Evolutionary conservation across 2,888 invertebrate species (phyloP).

Genomic region (Augiades crinisus): DNA sequence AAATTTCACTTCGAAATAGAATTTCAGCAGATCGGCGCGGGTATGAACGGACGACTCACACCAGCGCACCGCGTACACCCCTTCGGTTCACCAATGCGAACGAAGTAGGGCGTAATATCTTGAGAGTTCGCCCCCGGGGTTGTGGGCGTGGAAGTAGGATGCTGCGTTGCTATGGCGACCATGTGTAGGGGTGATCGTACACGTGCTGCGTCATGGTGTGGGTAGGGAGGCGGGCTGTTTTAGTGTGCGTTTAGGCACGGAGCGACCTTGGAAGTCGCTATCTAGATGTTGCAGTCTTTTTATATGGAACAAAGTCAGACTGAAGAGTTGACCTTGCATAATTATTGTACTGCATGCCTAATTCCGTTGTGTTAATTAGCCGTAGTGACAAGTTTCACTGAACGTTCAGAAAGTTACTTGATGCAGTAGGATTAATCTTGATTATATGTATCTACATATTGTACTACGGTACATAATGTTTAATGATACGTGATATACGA

Average conservation of each 20-base stretch:
- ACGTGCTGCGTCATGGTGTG: constrained; percentile 56
- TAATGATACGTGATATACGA: neutral
- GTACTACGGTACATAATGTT: too few species aligned
- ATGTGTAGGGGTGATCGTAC: constrained; percentile 67
- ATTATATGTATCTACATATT: too few species aligned
- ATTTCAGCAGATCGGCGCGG: constrained; percentile 52
- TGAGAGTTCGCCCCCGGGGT: constrained; percentile 79
- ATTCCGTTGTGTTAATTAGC: constrained; percentile 19
- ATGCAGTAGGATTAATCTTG: neutral
- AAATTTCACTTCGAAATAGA: constrained; percentile 44
- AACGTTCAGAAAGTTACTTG: neutral
- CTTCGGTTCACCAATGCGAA: constrained; percentile 77
- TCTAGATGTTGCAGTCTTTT: constrained; percentile 56
- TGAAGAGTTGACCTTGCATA: constrained; percentile 37
- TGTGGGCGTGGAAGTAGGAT: constrained; percentile 82
- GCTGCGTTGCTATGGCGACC: constrained; percentile 83
- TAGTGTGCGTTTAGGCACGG: constrained; percentile 46
- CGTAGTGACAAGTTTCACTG: neutral
- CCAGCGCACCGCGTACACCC: constrained; percentile 65
- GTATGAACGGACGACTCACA: constrained; percentile 62
- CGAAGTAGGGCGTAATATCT: constrained; percentile 80
- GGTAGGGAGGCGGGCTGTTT: constrained; percentile 45
- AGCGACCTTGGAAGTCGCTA: constrained; percentile 74
- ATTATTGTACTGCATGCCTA: constrained; percentile 17
- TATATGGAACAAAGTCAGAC: constrained; percentile 32